Percentiles rank a stretch among this genome's conserved stretches.
Evolutionary conservation across 2,888 invertebrate genomes (phyloP).

Genomic region (Apodemia duryi): DNA sequence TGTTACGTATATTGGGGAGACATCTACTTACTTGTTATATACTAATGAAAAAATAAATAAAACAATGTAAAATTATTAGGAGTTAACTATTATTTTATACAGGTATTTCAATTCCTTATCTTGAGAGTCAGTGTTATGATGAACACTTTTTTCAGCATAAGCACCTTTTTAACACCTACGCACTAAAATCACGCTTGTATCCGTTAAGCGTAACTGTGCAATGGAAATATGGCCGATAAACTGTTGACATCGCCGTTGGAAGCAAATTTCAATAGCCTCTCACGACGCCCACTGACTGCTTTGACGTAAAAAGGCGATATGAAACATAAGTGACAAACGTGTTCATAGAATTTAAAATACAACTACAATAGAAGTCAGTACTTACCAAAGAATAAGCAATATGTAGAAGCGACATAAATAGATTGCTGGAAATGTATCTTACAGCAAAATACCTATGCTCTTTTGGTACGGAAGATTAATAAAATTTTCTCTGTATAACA

Average conservation of each 20-base stretch:
- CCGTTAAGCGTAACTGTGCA: conserved; percentile 9
- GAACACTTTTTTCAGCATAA: neutral
- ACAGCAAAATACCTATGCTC: no score
- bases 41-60: no score
- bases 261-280: conserved; percentile 13
- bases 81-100: no score
- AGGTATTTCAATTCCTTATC: no score
- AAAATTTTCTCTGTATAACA: no score
- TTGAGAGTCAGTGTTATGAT: no score
- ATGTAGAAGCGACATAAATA: neutral
- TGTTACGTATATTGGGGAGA: no score
- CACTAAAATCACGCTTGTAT: neutral
- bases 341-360: neutral
- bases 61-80: no score
- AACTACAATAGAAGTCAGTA: neutral
- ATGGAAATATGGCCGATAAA: conserved; percentile 14
- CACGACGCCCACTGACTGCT: neutral
- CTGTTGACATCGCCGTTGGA: conserved; percentile 10
- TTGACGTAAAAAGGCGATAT: conserved; percentile 10
- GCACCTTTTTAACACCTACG: neutral
- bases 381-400: neutral
- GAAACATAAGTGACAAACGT: conserved; percentile 1
- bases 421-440: neutral
- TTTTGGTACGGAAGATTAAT: no score
- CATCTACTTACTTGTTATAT: no score